These are phyloP conservation scores for Holacanthus passer DNA, from an alignment of 2,113 vertebrate species.

Conservation along the genomic window DNA sequence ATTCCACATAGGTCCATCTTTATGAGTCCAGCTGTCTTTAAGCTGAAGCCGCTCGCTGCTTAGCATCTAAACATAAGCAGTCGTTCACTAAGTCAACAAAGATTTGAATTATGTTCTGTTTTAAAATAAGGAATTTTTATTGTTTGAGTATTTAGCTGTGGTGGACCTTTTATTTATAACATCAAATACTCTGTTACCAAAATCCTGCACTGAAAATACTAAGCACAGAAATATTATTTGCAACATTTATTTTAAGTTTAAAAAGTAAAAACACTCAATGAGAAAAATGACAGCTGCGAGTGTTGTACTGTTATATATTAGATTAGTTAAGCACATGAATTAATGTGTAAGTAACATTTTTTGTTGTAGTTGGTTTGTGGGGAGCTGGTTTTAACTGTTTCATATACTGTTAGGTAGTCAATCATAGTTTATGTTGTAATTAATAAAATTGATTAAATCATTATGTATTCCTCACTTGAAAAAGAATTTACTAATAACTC, in stretches of 20 bases:
- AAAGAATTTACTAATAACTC: too few relatives aligned
- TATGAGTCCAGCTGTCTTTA: slow-evolving; percentile 73
- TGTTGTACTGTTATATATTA: neutral
- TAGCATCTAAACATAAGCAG: slow-evolving; percentile 60
- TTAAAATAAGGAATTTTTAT: slow-evolving; percentile 75
- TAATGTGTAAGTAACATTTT: neutral
- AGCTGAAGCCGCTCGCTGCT: slow-evolving; percentile 55
- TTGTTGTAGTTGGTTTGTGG: too few relatives aligned
- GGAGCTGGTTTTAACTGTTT: too few relatives aligned
- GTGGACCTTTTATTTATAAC: neutral
- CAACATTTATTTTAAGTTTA: neutral
- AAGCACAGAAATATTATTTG: neutral
- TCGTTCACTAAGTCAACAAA: slow-evolving; percentile 67
- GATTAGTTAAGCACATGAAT: too few relatives aligned
- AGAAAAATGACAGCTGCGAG: neutral
- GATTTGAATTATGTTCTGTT: slow-evolving; percentile 68
- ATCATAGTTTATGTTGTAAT: too few relatives aligned
- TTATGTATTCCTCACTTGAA: too few relatives aligned
- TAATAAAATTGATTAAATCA: too few relatives aligned
- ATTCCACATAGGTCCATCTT: slow-evolving; percentile 74
- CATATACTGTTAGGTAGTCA: too few relatives aligned
- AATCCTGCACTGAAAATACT: neutral
- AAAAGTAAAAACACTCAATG: neutral
- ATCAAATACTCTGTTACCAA: neutral
- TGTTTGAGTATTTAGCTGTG: slow-evolving; percentile 47